These are phyloP conservation scores for Trichogramma evanescens DNA, from an alignment of 2,888 invertebrate species.

Conservation along the genomic window DNA sequence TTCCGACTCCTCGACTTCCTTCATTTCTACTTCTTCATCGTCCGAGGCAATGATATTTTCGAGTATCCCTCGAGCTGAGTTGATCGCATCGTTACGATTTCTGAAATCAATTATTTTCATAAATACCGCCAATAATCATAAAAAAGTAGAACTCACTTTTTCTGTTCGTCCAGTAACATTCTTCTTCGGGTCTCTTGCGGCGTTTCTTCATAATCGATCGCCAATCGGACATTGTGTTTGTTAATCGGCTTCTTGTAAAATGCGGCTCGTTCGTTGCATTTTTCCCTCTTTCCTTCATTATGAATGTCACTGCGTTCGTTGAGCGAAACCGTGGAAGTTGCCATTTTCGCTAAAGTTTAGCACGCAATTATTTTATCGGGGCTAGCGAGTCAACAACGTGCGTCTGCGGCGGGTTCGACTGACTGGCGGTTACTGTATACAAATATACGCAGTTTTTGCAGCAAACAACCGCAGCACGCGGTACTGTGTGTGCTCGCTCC, in stretches of 20 bases:
- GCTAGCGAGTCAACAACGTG: too few species aligned
- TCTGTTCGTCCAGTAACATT: slow-evolving; percentile 36
- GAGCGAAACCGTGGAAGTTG: neutral
- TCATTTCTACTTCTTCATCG: slow-evolving; percentile 27
- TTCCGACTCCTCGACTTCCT: slow-evolving; percentile 21
- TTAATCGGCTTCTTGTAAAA: slow-evolving; percentile 43
- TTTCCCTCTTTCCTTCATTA: neutral
- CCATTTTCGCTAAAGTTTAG: slow-evolving; percentile 1
- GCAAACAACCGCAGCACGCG: too few species aligned
- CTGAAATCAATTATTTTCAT: slow-evolving; percentile 22
- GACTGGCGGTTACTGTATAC: too few species aligned
- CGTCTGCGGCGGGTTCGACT: too few species aligned
- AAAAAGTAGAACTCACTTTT: slow-evolving; percentile 31
- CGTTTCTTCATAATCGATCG: slow-evolving; percentile 33
- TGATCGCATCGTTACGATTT: slow-evolving; percentile 35
- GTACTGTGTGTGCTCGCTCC: too few species aligned
- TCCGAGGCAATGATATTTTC: slow-evolving; percentile 35
- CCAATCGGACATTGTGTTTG: slow-evolving; percentile 36
- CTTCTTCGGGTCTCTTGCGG: slow-evolving; percentile 42
- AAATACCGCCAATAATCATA: neutral
- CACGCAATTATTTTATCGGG: too few species aligned
- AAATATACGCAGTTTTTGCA: too few species aligned
- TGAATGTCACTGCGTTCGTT: neutral
- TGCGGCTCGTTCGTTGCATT: slow-evolving; percentile 18
- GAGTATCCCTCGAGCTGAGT: slow-evolving; percentile 49